A percentile compares a stretch with the other conserved stretches of the same genome.
Evolutionary conservation across 2,797 vertebrate species (phyloP).

Genomic region (Sarcoramphus papa): DNA sequence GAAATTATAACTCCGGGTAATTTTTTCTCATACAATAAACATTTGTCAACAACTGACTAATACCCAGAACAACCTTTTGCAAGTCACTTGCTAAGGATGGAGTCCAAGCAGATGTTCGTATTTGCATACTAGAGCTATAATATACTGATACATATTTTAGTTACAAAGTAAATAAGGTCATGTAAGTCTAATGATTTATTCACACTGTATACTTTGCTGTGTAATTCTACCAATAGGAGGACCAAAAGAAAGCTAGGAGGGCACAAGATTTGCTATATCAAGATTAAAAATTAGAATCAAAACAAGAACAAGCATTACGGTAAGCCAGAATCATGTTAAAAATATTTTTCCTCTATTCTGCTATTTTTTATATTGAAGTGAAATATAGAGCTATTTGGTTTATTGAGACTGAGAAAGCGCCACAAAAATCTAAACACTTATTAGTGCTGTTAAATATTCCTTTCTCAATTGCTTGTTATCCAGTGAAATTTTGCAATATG

Average conservation of each 20-base stretch:
- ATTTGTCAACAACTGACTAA: neutral
- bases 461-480: neutral
- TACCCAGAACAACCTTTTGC: neutral
- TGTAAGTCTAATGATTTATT: neutral
- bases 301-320: neutral
- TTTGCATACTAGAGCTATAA: neutral
- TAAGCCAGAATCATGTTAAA: neutral
- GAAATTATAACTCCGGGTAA: neutral
- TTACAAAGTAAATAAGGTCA: neutral
- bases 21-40: neutral
- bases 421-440: neutral
- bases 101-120: fast-evolving
- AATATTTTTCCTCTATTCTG: neutral
- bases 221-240: neutral
- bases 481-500: neutral
- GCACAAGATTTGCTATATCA: neutral
- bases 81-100: neutral
- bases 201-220: neutral
- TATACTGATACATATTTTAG: neutral
- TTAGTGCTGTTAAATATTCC: neutral
- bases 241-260: neutral
- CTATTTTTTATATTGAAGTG: neutral
- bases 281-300: neutral
- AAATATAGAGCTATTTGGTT: neutral
- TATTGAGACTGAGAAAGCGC: neutral